Evolutionary conservation across 2,113 vertebrate species (phyloP).

Genomic region (Benitochromis conjunctus): DNA sequence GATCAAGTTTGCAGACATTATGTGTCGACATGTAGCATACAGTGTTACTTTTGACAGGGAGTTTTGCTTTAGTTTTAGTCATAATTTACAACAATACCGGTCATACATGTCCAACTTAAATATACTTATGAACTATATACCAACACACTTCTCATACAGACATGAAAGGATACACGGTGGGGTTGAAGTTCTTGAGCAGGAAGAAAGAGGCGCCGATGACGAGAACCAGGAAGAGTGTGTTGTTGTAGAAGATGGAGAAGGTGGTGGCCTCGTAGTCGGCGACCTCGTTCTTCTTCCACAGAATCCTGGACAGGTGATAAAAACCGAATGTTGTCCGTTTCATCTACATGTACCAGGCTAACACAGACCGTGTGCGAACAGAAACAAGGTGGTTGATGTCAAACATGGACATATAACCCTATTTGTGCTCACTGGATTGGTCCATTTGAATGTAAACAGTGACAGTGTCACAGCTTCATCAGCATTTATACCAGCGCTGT

Average conservation of each 20-base stretch:
- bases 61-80: neutral
- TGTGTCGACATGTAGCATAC: neutral
- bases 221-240: slow-evolving; percentile 93
- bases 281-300: slow-evolving; percentile 99
- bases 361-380: neutral
- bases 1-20: neutral
- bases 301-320: slow-evolving; percentile 76
- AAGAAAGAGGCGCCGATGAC: slow-evolving; percentile 96
- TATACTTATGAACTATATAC: neutral
- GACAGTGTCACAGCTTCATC: neutral
- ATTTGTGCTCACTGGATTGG: neutral
- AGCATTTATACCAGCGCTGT: neutral
- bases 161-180: slow-evolving; percentile 93
- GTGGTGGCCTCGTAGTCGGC: slow-evolving; percentile 98
- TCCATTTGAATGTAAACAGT: neutral
- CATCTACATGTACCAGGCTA: neutral
- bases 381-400: neutral
- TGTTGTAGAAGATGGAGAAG: slow-evolving; percentile 99
- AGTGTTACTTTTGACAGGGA: neutral
- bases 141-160: neutral
- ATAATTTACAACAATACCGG: neutral
- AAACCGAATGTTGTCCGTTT: neutral
- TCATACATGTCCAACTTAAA: neutral
- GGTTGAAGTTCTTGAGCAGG: slow-evolving; percentile 97
- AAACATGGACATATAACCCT: neutral